Conservation (phyloP, 1,140 invertebrate species). For the Drosophila bocqueti region DNA sequence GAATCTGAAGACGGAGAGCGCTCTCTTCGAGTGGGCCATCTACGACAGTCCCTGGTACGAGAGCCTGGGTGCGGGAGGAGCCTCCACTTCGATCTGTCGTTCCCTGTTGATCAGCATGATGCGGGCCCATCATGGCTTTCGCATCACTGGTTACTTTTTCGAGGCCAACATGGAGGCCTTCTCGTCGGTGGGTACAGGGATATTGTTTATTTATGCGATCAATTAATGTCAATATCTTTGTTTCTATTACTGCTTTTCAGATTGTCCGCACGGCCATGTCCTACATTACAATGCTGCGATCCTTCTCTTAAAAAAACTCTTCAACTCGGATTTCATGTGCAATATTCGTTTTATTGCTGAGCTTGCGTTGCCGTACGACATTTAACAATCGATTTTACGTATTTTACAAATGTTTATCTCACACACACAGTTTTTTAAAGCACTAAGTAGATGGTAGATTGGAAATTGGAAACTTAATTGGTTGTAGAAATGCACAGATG, state of each 20-base stretch:
- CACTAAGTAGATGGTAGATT: conserved; percentile 41
- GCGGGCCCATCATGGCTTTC: conserved; percentile 44
- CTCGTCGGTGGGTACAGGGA: conserved; percentile 36
- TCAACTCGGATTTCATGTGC: conserved; percentile 38
- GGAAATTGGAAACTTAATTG: conserved; percentile 10
- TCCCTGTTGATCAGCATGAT: conserved; percentile 57
- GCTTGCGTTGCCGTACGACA: conserved; percentile 68
- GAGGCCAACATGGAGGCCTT: conserved; percentile 62
- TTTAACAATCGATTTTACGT: conserved; percentile 73
- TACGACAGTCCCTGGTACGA: conserved; percentile 59
- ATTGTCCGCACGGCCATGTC: conserved; percentile 61
- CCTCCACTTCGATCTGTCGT: conserved; percentile 15
- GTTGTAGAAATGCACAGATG: conserved; percentile 40
- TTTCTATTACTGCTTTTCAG: conserved; percentile 5
- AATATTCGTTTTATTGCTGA: conserved; percentile 78
- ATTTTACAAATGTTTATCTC: conserved; percentile 63
- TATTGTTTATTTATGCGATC: no score
- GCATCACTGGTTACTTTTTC: conserved; percentile 60
- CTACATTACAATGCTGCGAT: conserved; percentile 54
- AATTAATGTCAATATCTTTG: no score
- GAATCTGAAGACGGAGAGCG: conserved; percentile 55
- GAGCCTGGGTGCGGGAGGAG: conserved; percentile 12
- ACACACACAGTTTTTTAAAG: conserved; percentile 60
- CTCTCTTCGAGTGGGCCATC: conserved; percentile 48
- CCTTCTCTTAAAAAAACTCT: conserved; percentile 25